Evolutionary conservation across 2,797 vertebrate genomes (phyloP).

Genomic region (Alectoris magna): DNA sequence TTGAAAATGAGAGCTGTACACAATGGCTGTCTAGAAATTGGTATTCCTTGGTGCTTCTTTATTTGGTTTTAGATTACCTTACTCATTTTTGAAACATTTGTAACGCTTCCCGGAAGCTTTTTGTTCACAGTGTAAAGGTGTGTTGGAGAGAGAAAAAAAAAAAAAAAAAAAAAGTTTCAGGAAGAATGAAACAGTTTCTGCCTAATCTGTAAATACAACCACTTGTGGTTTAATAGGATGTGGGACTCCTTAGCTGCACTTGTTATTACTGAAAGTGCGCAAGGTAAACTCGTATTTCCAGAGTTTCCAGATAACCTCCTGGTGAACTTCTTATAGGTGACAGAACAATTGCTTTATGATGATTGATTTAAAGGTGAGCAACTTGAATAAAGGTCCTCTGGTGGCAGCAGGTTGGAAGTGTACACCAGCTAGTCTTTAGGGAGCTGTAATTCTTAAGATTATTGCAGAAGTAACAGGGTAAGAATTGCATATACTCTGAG

Average conservation of each 20-base stretch:
- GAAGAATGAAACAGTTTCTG: background rate
- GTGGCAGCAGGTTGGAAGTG: constrained; percentile 11
- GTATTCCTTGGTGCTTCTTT: background rate
- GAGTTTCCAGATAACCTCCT: background rate
- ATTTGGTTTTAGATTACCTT: background rate
- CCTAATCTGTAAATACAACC: background rate
- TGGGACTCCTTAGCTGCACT: background rate
- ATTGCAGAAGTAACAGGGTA: background rate
- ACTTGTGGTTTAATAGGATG: background rate
- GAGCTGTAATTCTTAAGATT: background rate
- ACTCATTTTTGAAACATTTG: background rate
- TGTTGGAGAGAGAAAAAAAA: background rate
- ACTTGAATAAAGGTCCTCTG: constrained; percentile 37
- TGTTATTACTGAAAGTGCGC: background rate
- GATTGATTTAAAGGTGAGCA: constrained; percentile 9
- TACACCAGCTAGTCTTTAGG: background rate
- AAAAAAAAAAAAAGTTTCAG: background rate
- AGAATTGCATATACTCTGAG: background rate
- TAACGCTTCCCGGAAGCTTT: background rate
- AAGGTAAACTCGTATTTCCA: background rate
- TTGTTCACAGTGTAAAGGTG: background rate
- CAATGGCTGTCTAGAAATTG: background rate
- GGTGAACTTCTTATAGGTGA: background rate
- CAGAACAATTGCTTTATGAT: background rate
- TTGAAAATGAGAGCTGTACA: background rate